Conservation (phyloP, 1,140 invertebrate genomes). For the Hypsibius dujardini region DNA sequence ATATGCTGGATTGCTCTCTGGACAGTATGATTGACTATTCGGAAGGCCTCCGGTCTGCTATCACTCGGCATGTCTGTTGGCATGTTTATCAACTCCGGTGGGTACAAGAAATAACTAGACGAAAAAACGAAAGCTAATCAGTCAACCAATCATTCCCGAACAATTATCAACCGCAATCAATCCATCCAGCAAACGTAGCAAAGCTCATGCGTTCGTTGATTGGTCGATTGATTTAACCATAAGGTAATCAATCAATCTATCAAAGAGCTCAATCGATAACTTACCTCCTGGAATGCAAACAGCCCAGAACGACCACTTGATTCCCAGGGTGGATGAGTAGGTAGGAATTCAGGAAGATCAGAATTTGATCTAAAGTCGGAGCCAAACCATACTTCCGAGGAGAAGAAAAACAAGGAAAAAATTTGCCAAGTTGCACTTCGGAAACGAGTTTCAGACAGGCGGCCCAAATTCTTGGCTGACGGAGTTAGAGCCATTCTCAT, state of each 20-base stretch:
- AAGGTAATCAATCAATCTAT: neutral
- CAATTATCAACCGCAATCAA: neutral
- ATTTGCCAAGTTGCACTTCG: neutral
- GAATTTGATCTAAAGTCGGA: neutral
- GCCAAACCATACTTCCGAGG: neutral
- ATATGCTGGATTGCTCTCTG: neutral
- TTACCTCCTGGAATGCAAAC: neutral
- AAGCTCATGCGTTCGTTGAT: too few species aligned
- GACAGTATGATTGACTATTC: neutral
- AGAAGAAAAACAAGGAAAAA: neutral
- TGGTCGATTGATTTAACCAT: too few species aligned
- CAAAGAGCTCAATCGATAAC: neutral
- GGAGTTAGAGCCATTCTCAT: too few species aligned
- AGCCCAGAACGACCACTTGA: constrained; percentile 2
- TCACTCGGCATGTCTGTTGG: neutral
- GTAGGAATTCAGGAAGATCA: constrained; percentile 10
- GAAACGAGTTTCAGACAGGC: neutral
- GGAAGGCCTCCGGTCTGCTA: neutral
- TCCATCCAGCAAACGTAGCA: too few species aligned
- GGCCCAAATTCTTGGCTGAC: neutral
- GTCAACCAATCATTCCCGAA: neutral
- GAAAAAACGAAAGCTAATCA: neutral
- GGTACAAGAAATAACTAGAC: constrained; percentile 13
- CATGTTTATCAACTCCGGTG: neutral
- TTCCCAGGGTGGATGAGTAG: neutral